Evolutionary conservation across 2,888 invertebrate genomes (phyloP).

Genomic region (Agrotis exclamationis): DNA sequence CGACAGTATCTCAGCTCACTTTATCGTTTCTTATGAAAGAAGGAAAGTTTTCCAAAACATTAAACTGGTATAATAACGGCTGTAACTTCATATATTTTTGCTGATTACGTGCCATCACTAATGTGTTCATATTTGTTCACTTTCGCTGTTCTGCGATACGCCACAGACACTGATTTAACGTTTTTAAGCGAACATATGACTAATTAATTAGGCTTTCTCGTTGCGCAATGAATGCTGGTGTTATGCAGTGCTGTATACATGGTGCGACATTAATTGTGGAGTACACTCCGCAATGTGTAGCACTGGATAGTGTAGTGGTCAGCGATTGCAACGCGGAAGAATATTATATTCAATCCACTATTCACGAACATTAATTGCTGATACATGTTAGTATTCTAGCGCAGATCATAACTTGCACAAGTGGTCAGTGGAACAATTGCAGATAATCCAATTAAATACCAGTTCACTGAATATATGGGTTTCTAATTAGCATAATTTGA

Average conservation of each 20-base stretch:
- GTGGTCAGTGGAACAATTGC: constrained; percentile 4
- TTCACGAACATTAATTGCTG: constrained; percentile 26
- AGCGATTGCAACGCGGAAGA: constrained; percentile 31
- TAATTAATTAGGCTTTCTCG: constrained; percentile 68
- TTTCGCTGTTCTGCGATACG: constrained; percentile 64
- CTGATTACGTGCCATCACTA: constrained; percentile 51
- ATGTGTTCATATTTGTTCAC: constrained; percentile 55
- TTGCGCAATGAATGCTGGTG: constrained; percentile 54
- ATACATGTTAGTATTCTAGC: constrained; percentile 17
- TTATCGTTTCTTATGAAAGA: constrained; percentile 29
- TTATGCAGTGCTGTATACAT: constrained; percentile 51
- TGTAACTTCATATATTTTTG: constrained; percentile 44
- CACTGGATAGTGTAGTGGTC: not conserved
- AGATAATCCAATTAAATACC: not conserved
- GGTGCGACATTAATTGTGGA: constrained; percentile 48
- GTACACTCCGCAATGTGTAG: constrained; percentile 11
- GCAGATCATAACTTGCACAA: constrained; percentile 5
- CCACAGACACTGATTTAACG: constrained; percentile 44
- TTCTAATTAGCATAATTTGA: not conserved
- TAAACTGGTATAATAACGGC: constrained; percentile 29
- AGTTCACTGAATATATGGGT: not conserved
- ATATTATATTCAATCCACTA: constrained; percentile 6
- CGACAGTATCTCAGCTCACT: constrained; percentile 6
- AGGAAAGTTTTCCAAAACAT: constrained; percentile 55
- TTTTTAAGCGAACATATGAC: constrained; percentile 59